Conservation (phyloP, 2,113 vertebrate species). For the Caranx ignobilis region DNA sequence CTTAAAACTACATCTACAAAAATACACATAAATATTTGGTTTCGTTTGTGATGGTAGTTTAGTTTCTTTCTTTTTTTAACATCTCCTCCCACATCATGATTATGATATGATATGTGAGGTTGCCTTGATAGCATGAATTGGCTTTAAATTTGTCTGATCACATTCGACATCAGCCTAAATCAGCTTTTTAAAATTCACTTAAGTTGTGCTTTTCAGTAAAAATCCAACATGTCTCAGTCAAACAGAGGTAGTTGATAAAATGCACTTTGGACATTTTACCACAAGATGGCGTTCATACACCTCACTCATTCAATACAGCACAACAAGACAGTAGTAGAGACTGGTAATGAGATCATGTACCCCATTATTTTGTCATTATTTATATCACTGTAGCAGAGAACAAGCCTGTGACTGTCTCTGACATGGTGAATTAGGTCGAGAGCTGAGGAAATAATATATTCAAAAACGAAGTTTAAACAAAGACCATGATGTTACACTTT, state of each 20-base stretch:
- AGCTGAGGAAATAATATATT: neutral
- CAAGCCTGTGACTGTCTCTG: neutral
- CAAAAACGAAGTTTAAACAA: no score
- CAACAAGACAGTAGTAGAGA: neutral
- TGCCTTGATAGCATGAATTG: neutral
- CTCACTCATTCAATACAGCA: neutral
- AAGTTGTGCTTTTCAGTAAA: neutral
- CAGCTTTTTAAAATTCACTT: neutral
- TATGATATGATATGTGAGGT: no score
- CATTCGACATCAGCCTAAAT: neutral
- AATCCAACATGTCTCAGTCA: neutral
- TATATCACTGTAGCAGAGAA: neutral
- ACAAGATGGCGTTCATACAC: constrained; percentile 64
- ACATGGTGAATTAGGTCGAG: no score
- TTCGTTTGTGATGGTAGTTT: neutral
- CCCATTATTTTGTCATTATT: neutral
- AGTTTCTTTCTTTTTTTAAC: neutral
- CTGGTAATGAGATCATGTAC: rapidly evolving
- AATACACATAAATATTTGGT: no score
- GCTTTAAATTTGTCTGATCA: neutral
- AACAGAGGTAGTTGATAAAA: neutral
- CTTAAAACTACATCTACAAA: no score
- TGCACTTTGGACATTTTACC: constrained; percentile 45
- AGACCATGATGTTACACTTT: no score
- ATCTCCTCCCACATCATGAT: no score